phyloP scores from a whole-genome alignment of 2,888 invertebrate species.

The Macropis europaea region DNA sequence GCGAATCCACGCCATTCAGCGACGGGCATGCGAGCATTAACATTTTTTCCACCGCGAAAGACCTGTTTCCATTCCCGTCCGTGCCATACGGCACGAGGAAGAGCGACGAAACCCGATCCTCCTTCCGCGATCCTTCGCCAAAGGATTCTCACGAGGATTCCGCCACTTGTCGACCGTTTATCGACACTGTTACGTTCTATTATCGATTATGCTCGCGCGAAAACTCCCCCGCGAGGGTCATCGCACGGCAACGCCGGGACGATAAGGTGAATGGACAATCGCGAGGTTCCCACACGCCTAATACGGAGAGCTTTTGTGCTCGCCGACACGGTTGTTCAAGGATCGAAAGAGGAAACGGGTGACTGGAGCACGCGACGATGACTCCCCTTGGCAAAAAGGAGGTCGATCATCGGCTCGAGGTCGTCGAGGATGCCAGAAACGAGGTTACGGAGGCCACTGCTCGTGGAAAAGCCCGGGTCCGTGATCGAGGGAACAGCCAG shows the following conservation, averaged over 20 bases:
- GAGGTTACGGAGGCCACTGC: slow-evolving; percentile 59
- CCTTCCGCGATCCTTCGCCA: slow-evolving; percentile 46
- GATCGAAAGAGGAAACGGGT: slow-evolving; percentile 11
- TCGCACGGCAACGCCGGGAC: slow-evolving; percentile 27
- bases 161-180: slow-evolving; percentile 32
- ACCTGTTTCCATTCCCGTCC: slow-evolving; percentile 8
- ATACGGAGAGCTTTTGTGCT: slow-evolving; percentile 27
- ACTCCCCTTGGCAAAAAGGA: slow-evolving; percentile 56
- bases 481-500: slow-evolving; percentile 12
- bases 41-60: not conserved
- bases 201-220: slow-evolving; percentile 59
- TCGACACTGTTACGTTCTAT: slow-evolving; percentile 42
- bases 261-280: slow-evolving; percentile 24
- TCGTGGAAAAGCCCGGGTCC: slow-evolving; percentile 53
- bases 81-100: slow-evolving; percentile 9
- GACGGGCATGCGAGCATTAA: slow-evolving; percentile 5
- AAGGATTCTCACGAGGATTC: slow-evolving; percentile 33
- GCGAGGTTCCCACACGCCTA: slow-evolving; percentile 33
- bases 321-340: not conserved
- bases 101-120: slow-evolving; percentile 52
- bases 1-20: slow-evolving; percentile 30
- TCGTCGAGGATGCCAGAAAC: slow-evolving; percentile 61
- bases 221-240: slow-evolving; percentile 24
- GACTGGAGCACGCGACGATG: slow-evolving; percentile 3
- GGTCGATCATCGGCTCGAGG: slow-evolving; percentile 64